These are phyloP conservation scores for Trimorus sp. DNA, from an alignment of 2,888 invertebrate genomes.

Conservation along the genomic window DNA sequence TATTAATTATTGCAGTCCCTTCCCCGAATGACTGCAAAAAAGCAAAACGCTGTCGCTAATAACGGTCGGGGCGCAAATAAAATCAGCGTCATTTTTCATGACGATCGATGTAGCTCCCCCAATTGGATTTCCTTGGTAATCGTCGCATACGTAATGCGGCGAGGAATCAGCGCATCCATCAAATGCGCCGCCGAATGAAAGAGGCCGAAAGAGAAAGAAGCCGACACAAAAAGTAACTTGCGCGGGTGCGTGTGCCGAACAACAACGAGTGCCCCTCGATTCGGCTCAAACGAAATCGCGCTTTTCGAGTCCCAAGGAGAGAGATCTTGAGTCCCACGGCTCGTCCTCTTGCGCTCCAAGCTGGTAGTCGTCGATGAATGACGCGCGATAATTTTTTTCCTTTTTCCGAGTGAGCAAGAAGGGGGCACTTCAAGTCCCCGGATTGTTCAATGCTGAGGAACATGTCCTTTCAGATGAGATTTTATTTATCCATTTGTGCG, in stretches of 20 bases:
- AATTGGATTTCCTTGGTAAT: constrained; percentile 57
- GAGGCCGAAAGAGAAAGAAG: constrained; percentile 4
- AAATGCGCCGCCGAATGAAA: constrained; percentile 32
- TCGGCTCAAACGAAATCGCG: constrained; percentile 47
- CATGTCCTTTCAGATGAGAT: constrained; percentile 28
- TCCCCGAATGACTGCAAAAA: constrained; percentile 11
- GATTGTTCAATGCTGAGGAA: constrained; percentile 35
- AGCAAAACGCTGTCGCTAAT: constrained; percentile 48
- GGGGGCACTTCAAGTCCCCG: constrained; percentile 30
- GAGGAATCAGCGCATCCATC: constrained; percentile 54
- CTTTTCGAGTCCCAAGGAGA: constrained; percentile 36
- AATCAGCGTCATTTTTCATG: constrained; percentile 60
- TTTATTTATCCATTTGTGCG: constrained; percentile 38
- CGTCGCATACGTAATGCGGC: constrained; percentile 57
- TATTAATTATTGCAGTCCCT: constrained; percentile 24
- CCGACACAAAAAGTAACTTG: constrained; percentile 16
- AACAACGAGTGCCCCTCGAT: constrained; percentile 41
- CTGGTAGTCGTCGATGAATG: constrained; percentile 36
- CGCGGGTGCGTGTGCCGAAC: constrained; percentile 9
- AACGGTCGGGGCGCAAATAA: constrained; percentile 30
- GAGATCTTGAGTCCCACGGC: constrained; percentile 38
- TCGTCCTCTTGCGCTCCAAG: constrained; percentile 31
- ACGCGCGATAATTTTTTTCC: constrained; percentile 44
- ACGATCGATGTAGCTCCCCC: constrained; percentile 54
- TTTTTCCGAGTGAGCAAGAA: constrained; percentile 15